Percentiles rank a stretch among this genome's conserved stretches.
phyloP scores from a whole-genome alignment of 2,113 vertebrate species.

The Coracopsis vasa region DNA sequence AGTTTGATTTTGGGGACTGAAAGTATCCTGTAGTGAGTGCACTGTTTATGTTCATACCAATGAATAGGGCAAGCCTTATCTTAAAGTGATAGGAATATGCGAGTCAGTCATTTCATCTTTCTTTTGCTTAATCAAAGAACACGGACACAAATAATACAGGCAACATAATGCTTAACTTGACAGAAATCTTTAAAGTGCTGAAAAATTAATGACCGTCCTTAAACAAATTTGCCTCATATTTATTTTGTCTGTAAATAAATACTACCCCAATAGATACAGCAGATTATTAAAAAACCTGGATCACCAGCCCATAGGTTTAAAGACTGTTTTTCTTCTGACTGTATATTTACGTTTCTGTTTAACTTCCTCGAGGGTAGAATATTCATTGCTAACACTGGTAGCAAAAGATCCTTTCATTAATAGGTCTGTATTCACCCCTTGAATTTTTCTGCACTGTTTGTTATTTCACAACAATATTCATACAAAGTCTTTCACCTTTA shows the following conservation, averaged over 20 bases:
- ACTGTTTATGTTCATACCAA: background rate
- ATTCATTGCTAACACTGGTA: background rate
- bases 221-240: background rate
- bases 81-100: background rate
- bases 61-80: background rate
- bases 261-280: background rate
- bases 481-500: background rate
- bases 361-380: background rate
- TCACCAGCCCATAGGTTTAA: background rate
- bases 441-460: background rate
- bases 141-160: background rate
- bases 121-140: background rate
- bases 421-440: background rate
- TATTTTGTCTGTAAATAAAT: background rate
- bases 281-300: background rate
- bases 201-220: background rate
- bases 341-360: background rate
- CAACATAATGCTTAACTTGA: background rate
- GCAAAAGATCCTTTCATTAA: background rate
- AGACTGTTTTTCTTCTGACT: background rate
- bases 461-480: background rate
- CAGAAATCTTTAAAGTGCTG: background rate
- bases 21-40: too few species aligned
- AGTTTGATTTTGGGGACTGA: background rate
- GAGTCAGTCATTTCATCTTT: rapidly evolving